phyloP scores from a whole-genome alignment of 30 jellyfish, hydroid and myxozoan species.

The Rhopilema esculentum region DNA sequence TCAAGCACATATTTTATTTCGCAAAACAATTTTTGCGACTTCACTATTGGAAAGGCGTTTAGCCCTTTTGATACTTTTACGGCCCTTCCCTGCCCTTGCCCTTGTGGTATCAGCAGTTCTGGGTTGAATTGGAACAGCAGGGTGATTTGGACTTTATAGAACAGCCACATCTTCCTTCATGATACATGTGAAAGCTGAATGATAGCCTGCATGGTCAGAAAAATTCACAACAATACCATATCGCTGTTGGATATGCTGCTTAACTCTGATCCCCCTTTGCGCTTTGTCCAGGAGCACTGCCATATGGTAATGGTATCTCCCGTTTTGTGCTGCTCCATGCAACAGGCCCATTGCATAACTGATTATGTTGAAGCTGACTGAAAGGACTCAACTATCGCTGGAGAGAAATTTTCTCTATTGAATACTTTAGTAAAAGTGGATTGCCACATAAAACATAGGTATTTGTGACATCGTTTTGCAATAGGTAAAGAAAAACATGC shows the following conservation, averaged over 20 bases:
- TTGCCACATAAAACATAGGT: constrained; percentile 3
- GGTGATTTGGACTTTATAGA: constrained; percentile 3
- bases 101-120: constrained; percentile 26
- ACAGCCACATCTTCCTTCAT: constrained; percentile 17
- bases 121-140: constrained; percentile 6
- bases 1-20: not conserved
- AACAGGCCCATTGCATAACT: constrained; percentile 48
- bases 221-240: constrained; percentile 11
- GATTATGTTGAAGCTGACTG: not conserved
- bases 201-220: constrained; percentile 34
- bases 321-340: constrained; percentile 41
- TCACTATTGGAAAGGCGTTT: constrained; percentile 23
- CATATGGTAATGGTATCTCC: constrained; percentile 8
- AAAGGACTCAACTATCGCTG: constrained; percentile 15
- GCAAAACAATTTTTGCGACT: constrained; percentile 2
- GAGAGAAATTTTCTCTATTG: not conserved
- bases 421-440: not conserved
- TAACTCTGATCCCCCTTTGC: constrained; percentile 13
- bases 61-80: not conserved
- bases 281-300: constrained; percentile 13
- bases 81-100: constrained; percentile 12
- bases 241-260: not conserved
- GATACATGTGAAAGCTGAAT: constrained; percentile 7
- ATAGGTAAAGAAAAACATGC: constrained; percentile 3
- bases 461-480: not conserved